Evolutionary conservation across 1,140 invertebrate genomes (phyloP).

Genomic region (Meloidogyne floridensis): DNA sequence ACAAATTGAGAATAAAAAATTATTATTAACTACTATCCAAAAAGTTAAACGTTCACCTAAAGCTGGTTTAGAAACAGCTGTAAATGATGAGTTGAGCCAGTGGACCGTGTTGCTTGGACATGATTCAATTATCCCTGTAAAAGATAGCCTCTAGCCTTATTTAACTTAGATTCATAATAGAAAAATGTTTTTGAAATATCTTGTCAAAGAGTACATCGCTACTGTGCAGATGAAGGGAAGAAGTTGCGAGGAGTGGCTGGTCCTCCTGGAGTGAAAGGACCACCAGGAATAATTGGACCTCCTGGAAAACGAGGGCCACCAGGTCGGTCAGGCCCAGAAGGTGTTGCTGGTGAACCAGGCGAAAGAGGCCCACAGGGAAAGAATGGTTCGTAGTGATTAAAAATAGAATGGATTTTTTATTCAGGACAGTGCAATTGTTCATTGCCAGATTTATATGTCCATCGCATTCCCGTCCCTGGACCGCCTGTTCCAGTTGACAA

Average conservation of each 20-base stretch:
- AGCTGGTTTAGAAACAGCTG: background rate
- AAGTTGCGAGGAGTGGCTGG: slow-evolving; percentile 59
- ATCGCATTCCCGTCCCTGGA: slow-evolving; percentile 59
- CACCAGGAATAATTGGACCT: slow-evolving; percentile 45
- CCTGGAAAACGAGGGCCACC: slow-evolving; percentile 38
- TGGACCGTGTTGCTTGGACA: slow-evolving; percentile 63
- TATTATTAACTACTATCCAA: background rate
- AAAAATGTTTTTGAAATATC: slow-evolving; percentile 64
- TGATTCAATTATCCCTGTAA: slow-evolving; percentile 65
- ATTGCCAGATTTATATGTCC: slow-evolving; percentile 63
- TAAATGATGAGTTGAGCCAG: slow-evolving; percentile 49
- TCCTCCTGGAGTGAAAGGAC: slow-evolving; percentile 34
- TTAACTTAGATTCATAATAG: slow-evolving; percentile 42
- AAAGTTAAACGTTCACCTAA: slow-evolving; percentile 7
- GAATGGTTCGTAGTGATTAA: slow-evolving; percentile 36
- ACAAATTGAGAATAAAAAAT: slow-evolving; percentile 16
- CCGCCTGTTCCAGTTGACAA: slow-evolving; percentile 62
- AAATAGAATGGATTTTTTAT: background rate
- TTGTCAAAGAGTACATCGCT: slow-evolving; percentile 58
- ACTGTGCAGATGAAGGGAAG: slow-evolving; percentile 59
- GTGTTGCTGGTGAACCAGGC: slow-evolving; percentile 50
- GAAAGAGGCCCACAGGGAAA: slow-evolving; percentile 56
- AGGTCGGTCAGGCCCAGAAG: slow-evolving; percentile 52
- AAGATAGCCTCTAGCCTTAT: background rate
- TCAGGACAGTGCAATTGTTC: slow-evolving; percentile 60